Base-by-base conservation (phyloP, 2,888 invertebrate species). In the Apodemia zela region DNA sequence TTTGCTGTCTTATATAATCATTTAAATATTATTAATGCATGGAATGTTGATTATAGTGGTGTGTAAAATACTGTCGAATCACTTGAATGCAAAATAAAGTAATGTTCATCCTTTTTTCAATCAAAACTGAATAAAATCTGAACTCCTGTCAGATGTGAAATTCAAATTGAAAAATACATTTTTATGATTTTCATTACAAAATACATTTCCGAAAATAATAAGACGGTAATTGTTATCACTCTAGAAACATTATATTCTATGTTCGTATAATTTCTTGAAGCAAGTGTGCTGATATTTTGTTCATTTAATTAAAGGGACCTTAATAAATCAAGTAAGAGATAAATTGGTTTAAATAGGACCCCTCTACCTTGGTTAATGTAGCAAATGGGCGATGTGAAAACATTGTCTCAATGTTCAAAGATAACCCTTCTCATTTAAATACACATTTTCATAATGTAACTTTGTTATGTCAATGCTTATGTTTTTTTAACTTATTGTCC, bases 311-410 rank as follows among this genome's bases (percentile, higher is more conserved):
- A 76, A 72, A 69, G 70, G 68, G 69, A 68, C 77, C 72, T 72
- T 69, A 75, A 79, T 80, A 79, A 80, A 81, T 78, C 75, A 75
- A 68, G 76, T 75, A 68, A 11, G 76, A 80, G 80, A 85, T 81
- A 80, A 81, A 87, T 88, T 85, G 78, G 81, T 81, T 80, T 72
- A 76, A 79, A 78, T 74, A 75, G 73, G 72, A 74, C 73, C 61
- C 18, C 47, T 47, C 45, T 45, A 8, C 51, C 51, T 51, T 51
- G 51, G 51, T 51, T 51, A 10, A 51, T 51, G 51, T 18, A 51
- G 51, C 51, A 51, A 51, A 21, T 51, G 51, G 51, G 51, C 38
- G 38, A 21, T 13, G 21, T 11, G 38, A 51, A 51, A 51, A 51
- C 51, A 51, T 51, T 51, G 18, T 51, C 13, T 21, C 11, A 6